phyloP scores from a whole-genome alignment of 2,888 invertebrate genomes.

The Drosophila antonietae region DNA sequence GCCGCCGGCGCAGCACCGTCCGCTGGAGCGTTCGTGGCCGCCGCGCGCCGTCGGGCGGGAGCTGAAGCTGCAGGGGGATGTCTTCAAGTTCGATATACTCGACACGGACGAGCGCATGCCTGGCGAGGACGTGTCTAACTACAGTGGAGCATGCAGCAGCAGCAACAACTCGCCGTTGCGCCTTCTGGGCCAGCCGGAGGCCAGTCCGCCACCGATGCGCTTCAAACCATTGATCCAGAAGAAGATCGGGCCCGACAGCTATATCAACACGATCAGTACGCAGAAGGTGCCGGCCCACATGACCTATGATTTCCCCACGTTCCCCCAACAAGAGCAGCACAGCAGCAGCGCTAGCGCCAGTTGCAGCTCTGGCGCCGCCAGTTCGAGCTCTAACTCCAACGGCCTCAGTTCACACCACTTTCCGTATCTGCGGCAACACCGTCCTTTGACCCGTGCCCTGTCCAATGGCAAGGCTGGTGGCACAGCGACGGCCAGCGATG shows the following conservation, averaged over 20 bases:
- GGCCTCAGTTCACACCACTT: slow-evolving; percentile 53
- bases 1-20: slow-evolving; percentile 86
- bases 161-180: slow-evolving; percentile 79
- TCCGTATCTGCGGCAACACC: slow-evolving; percentile 86
- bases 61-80: slow-evolving; percentile 89
- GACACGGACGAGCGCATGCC: slow-evolving; percentile 89
- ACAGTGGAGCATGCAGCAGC: slow-evolving; percentile 78
- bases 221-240: slow-evolving; percentile 87
- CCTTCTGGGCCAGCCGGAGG: slow-evolving; percentile 45
- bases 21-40: slow-evolving; percentile 90
- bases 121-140: slow-evolving; percentile 49
- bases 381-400: slow-evolving; percentile 27
- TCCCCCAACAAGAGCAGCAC: slow-evolving; percentile 69
- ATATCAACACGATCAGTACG: slow-evolving; percentile 87
- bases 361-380: slow-evolving; percentile 14
- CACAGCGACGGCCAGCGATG: slow-evolving; percentile 58
- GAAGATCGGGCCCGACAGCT: slow-evolving; percentile 90
- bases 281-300: slow-evolving; percentile 84
- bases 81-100: slow-evolving; percentile 93
- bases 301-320: slow-evolving; percentile 83
- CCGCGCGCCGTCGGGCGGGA: slow-evolving; percentile 86
- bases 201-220: slow-evolving; percentile 83
- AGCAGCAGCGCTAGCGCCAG: slow-evolving; percentile 12
- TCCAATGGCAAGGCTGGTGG: slow-evolving; percentile 86
- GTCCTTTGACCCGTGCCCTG: slow-evolving; percentile 88